Percentiles rank a stretch among this genome's conserved stretches.
These are phyloP conservation scores for Trinectes maculatus DNA, from an alignment of 2,113 vertebrate genomes.

Conservation along the genomic window DNA sequence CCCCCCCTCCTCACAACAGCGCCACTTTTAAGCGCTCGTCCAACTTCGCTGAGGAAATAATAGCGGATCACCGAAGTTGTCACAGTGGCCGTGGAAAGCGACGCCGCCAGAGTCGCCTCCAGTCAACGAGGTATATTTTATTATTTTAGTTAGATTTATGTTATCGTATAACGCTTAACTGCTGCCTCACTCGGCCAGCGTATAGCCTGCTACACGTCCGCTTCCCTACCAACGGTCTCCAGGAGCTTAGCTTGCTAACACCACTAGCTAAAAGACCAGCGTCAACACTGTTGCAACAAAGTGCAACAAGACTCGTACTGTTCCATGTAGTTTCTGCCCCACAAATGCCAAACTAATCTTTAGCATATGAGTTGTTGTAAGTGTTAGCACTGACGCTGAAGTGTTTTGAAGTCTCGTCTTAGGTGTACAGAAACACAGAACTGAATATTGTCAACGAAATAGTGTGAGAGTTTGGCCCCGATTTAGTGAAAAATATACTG, in stretches of 20 bases:
- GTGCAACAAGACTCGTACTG: no score
- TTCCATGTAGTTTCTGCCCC: no score
- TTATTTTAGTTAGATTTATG: not conserved
- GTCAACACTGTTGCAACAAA: no score
- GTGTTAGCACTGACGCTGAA: no score
- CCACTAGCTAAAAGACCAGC: not conserved
- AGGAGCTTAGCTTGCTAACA: constrained; percentile 46
- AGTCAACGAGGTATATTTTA: not conserved
- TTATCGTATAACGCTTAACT: not conserved
- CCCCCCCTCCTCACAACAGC: constrained; percentile 19
- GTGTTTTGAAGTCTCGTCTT: no score
- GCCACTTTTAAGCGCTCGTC: constrained; percentile 69
- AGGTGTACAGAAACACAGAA: no score
- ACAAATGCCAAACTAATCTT: no score
- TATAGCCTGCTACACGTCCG: not conserved
- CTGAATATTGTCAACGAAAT: no score
- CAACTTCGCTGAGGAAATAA: not conserved
- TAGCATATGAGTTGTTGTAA: no score
- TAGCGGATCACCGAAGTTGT: not conserved
- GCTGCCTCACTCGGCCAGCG: not conserved
- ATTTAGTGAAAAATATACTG: not conserved
- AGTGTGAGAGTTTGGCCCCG: no score
- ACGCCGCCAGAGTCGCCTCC: not conserved
- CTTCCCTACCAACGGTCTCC: constrained; percentile 36
- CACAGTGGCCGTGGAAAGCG: constrained; percentile 4